phyloP scores from a whole-genome alignment of 2,888 invertebrate species.

The Campoletis raptor region DNA sequence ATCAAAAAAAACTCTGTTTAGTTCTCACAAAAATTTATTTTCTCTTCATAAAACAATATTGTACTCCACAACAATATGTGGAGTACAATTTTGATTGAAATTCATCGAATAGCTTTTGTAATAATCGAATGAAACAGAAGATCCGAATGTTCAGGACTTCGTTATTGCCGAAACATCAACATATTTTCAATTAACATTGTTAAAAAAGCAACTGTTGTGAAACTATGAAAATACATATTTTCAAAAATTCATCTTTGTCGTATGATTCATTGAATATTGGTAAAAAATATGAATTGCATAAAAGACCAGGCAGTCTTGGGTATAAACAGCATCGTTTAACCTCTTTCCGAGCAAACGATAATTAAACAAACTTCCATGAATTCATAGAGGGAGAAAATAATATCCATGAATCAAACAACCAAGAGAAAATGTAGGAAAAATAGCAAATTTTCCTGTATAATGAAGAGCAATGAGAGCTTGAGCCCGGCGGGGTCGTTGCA shows the following conservation, averaged over 20 bases:
- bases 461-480: conserved; percentile 48
- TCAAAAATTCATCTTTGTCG: background rate
- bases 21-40: too few relatives aligned
- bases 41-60: too few relatives aligned
- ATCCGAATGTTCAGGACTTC: too few relatives aligned
- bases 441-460: conserved; percentile 18
- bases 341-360: background rate
- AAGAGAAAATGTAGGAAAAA: background rate
- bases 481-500: conserved; percentile 33
- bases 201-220: background rate
- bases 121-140: too few relatives aligned
- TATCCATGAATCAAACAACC: background rate
- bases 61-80: too few relatives aligned
- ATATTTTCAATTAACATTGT: too few relatives aligned
- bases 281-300: background rate
- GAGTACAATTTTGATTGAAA: too few relatives aligned
- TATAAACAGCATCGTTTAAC: background rate
- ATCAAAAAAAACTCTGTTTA: too few relatives aligned
- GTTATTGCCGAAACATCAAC: too few relatives aligned
- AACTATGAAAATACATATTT: background rate
- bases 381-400: background rate
- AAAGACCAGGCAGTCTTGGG: background rate
- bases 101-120: too few relatives aligned
- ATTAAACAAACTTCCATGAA: background rate
- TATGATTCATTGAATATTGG: background rate